Evolutionary conservation across 2,797 vertebrate genomes (phyloP).

Genomic region (Pyrocephalus nanus): DNA sequence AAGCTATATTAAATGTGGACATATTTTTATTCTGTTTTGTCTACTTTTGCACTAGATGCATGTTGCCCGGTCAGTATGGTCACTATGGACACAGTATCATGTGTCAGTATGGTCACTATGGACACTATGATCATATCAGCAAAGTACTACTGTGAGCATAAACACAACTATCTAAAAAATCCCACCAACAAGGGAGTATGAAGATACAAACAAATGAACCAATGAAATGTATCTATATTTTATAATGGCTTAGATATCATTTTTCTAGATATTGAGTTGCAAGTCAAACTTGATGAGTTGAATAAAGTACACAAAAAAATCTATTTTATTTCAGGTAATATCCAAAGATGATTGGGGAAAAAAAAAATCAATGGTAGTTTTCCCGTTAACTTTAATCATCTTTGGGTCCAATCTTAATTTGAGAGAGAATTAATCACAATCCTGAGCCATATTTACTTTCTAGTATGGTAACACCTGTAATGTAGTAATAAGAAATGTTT

Average conservation of each 20-base stretch:
- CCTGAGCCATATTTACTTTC: slow-evolving; percentile 40
- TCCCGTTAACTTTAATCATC: slow-evolving; percentile 21
- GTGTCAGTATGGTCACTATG: neutral
- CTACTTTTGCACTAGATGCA: neutral
- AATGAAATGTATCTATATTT: neutral
- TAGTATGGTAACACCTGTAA: neutral
- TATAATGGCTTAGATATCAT: neutral
- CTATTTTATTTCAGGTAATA: slow-evolving; percentile 9
- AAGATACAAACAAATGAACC: neutral
- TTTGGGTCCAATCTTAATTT: neutral
- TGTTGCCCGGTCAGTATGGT: neutral
- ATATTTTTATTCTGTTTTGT: neutral
- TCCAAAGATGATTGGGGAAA: neutral
- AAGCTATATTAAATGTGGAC: neutral
- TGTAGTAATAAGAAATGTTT: neutral
- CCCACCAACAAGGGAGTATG: neutral
- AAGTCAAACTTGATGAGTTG: neutral
- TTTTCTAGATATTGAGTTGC: neutral
- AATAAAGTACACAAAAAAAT: slow-evolving; percentile 3
- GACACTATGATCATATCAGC: neutral
- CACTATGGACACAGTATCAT: neutral
- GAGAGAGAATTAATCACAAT: slow-evolving; percentile 5
- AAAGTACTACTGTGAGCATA: neutral
- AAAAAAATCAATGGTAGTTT: slow-evolving; percentile 19
- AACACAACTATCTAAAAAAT: neutral